phyloP scores from a whole-genome alignment of 2,113 vertebrate genomes.

The Archocentrus centrarchus region DNA sequence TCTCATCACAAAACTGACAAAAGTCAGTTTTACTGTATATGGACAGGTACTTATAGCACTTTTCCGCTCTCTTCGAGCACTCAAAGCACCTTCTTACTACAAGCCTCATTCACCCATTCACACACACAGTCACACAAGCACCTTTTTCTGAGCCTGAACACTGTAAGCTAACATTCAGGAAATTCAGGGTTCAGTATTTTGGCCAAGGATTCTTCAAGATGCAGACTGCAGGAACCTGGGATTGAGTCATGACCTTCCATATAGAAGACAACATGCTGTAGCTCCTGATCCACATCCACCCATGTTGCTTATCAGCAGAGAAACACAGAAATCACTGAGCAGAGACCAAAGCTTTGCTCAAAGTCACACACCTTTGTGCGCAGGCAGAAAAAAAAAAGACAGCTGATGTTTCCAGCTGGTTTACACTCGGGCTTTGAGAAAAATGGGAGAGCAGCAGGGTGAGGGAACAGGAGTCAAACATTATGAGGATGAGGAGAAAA shows the following conservation, averaged over 20 bases:
- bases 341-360: conserved; percentile 5
- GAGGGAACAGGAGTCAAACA: conserved; percentile 60
- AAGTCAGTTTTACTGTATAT: conserved; percentile 14
- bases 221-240: not conserved
- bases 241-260: not conserved
- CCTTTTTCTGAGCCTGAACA: not conserved
- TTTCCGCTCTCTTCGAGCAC: not conserved
- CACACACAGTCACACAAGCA: too few relatives aligned
- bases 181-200: not conserved
- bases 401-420: conserved; percentile 41
- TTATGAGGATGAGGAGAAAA: conserved; percentile 67
- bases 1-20: conserved; percentile 17
- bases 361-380: not conserved
- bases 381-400: conserved; percentile 20
- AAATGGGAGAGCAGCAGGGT: conserved; percentile 35
- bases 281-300: not conserved
- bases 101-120: not conserved
- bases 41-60: not conserved
- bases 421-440: conserved; percentile 41
- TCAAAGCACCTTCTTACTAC: not conserved
- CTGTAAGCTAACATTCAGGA: not conserved
- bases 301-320: not conserved
- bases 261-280: not conserved
- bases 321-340: not conserved
- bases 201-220: not conserved